Conservation (phyloP, 2,888 invertebrate genomes). For the Sphaerophoria rueppellii region DNA sequence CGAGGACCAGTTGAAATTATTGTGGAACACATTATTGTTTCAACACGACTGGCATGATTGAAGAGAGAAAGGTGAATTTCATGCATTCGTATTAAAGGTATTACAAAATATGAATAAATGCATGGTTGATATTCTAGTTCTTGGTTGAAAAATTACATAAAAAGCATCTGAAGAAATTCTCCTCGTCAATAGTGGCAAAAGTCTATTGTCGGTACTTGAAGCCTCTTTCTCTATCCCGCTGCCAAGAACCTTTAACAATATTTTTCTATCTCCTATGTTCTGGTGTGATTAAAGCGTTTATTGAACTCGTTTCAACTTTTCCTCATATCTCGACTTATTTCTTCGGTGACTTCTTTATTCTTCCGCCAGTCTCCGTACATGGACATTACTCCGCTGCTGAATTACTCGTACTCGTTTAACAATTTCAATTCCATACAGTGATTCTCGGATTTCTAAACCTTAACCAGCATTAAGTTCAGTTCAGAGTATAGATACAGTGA, state of each 20-base stretch:
- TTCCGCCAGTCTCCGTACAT: neutral
- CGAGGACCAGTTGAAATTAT: conserved; percentile 55
- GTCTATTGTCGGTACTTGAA: conserved; percentile 47
- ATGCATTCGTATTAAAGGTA: neutral
- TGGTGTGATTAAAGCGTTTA: conserved; percentile 50
- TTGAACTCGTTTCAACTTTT: conserved; percentile 60
- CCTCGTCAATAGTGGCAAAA: conserved; percentile 38
- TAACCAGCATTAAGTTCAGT: conserved; percentile 48
- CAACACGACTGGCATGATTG: conserved; percentile 1
- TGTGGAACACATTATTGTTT: conserved; percentile 46
- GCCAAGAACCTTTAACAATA: conserved; percentile 3
- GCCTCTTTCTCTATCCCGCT: neutral
- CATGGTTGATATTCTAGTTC: no score
- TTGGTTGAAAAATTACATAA: no score
- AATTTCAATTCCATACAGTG: conserved; percentile 51
- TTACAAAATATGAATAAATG: no score
- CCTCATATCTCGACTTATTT: conserved; percentile 11
- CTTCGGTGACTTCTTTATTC: conserved; percentile 2
- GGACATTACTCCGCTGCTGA: neutral
- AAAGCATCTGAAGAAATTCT: conserved; percentile 10
- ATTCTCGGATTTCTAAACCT: conserved; percentile 61
- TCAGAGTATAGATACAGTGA: neutral
- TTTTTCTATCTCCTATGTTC: conserved; percentile 3
- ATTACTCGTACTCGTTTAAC: conserved; percentile 11
- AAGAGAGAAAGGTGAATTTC: conserved; percentile 19